A percentile compares a stretch with the other conserved stretches of the same genome.
phyloP scores from a whole-genome alignment of 2,888 invertebrate genomes.

The Agrotis exclamationis region DNA sequence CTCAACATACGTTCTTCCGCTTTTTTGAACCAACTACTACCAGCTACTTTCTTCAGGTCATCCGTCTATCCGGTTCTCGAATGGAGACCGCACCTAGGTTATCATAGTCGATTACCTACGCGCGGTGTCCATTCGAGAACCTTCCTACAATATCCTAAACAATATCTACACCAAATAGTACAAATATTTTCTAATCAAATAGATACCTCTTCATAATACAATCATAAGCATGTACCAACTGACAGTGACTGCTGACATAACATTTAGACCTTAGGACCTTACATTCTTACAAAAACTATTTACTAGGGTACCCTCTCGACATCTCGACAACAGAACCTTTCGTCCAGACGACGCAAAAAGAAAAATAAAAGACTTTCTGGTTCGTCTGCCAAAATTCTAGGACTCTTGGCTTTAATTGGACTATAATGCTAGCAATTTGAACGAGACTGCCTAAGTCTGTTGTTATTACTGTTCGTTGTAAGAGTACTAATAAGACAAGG shows the following conservation, averaged over 20 bases:
- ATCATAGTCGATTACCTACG: no score
- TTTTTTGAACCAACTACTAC: no score
- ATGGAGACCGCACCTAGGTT: no score
- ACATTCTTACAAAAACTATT: conserved; percentile 41
- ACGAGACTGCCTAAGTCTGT: conserved; percentile 45
- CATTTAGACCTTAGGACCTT: conserved; percentile 6
- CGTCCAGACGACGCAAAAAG: conserved; percentile 51
- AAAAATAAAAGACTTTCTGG: conserved; percentile 18
- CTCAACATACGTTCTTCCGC: no score
- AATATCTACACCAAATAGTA: no score
- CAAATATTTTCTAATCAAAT: neutral
- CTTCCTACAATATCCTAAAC: neutral
- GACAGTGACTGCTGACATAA: conserved; percentile 4
- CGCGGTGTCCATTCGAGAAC: no score
- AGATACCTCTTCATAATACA: neutral
- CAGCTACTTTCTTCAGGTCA: no score
- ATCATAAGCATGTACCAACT: conserved; percentile 17
- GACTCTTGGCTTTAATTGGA: conserved; percentile 57
- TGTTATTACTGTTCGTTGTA: conserved; percentile 21
- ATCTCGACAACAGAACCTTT: conserved; percentile 41
- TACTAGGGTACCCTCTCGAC: conserved; percentile 26
- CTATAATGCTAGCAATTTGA: conserved; percentile 58
- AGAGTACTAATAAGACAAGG: conserved; percentile 29
- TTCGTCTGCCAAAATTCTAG: conserved; percentile 58
- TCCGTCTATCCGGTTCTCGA: no score